Base-by-base conservation (phyloP, 1,140 invertebrate genomes). In the Nixonia krombeini region DNA sequence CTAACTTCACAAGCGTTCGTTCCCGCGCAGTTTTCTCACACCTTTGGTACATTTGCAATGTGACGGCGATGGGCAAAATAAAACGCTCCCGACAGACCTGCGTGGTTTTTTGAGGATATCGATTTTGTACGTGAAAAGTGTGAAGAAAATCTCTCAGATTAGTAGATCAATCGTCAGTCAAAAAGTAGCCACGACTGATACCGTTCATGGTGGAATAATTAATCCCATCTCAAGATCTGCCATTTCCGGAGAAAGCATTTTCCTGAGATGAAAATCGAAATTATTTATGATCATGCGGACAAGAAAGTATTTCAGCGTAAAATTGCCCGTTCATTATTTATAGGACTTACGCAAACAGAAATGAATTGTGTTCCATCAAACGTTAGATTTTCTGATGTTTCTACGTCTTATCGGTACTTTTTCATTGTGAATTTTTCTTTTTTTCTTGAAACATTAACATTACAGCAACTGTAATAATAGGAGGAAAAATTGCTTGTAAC, bases 1-100 rank as follows among this genome's bases (percentile, higher is more conserved):
- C 21, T 21, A 6, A 21, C 6, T 21, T 6, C 21, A 21, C 2
- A 21, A 53, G 42, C 42, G 50, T 51, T n/a, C n/a, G 57, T 47
- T 25, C 15, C 42, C 35, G 13, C 17, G 35, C 10, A 7, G 5
- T n/a, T 17, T 46, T 33, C 33, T 25, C 52, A 40, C n/a, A n/a
- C n/a, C n/a, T n/a, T 13, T 42, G 37, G 37, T 59, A 66, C 56
- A 42, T 65, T 58, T 49, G 29, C 52, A 16, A n/a, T n/a, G 29
- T 57, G 51, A 47, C 59, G 35, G 50, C 59, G 61, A 59, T 9
- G 51, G 51, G 45, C 33, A 61, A 67, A 51, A 70, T 55, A 70
- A 64, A 69, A 52, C 45, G 50, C 51, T 59, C 50, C 51, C 50
- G 28, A 52, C 56, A 63, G 66, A 47, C 66, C 66, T 64, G n/a